Conservation (phyloP, 1,140 invertebrate species). For the Acromyrmex echinatior region DNA sequence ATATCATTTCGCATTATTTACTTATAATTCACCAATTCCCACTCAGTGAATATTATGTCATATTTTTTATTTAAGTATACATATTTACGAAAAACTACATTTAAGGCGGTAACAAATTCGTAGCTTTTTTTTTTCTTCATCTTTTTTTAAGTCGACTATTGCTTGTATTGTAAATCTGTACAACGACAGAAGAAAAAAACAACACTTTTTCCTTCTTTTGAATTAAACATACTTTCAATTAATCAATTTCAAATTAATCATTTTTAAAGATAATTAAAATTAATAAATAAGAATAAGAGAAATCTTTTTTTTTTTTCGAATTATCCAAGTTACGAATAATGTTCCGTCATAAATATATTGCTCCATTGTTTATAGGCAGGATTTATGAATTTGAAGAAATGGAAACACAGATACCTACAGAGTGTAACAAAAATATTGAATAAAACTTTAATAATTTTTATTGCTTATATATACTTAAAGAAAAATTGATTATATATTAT, state of each 20-base stretch:
- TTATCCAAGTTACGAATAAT: not conserved
- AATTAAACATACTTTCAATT: not conserved
- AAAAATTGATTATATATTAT: not conserved
- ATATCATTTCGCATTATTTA: slow-evolving; percentile 21
- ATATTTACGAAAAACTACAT: slow-evolving; percentile 11
- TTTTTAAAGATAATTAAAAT: not conserved
- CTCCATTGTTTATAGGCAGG: not conserved
- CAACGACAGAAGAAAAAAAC: not conserved
- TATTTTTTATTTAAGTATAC: slow-evolving; percentile 21
- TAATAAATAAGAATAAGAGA: slow-evolving; percentile 5
- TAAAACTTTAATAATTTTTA: not conserved
- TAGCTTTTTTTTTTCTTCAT: not conserved
- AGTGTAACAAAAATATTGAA: not conserved
- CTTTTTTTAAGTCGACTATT: not conserved
- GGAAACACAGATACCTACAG: not conserved
- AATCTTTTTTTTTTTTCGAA: not conserved
- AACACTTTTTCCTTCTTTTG: not conserved
- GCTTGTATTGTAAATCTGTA: not conserved
- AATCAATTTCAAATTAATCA: not conserved
- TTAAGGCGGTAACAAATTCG: not conserved
- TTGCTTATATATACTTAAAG: not conserved
- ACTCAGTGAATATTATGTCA: not conserved
- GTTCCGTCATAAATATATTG: not conserved
- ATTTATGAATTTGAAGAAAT: not conserved
- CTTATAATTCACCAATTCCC: not conserved